Conservation (phyloP, 23 tunicate species). For the Ciona savignyi region DNA sequence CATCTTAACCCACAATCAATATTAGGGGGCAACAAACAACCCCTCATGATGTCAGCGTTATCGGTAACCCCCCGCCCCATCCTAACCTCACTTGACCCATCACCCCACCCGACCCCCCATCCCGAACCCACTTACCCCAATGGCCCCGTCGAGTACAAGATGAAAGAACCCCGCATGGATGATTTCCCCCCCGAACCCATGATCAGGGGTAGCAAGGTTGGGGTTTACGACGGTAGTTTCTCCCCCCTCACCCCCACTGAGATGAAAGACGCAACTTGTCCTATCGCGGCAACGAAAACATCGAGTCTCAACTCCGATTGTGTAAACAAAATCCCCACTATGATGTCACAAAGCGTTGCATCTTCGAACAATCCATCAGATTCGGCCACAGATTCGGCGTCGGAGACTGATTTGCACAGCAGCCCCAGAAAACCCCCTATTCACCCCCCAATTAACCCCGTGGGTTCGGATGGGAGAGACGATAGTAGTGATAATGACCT, state of each 20-base stretch:
- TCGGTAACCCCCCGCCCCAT: constrained; percentile 13
- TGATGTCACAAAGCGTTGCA: neutral
- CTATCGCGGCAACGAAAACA: neutral
- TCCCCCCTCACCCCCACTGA: neutral
- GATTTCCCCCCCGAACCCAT: constrained; percentile 4
- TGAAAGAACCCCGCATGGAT: neutral
- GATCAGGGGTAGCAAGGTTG: neutral
- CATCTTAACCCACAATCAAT: constrained; percentile 23
- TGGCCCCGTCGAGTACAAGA: neutral
- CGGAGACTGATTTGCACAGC: constrained; percentile 45
- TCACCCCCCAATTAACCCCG: neutral
- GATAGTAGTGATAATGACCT: neutral
- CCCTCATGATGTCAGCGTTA: constrained; percentile 79
- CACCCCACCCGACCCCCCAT: neutral
- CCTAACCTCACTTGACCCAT: neutral
- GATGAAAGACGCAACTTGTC: neutral
- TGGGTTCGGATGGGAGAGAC: neutral
- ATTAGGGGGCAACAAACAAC: constrained; percentile 31
- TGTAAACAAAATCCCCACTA: too few species aligned
- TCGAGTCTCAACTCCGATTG: too few species aligned
- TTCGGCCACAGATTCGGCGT: constrained; percentile 82
- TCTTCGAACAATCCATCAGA: constrained; percentile 8
- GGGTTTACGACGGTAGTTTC: constrained; percentile 25
- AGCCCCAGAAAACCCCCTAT: constrained; percentile 7
- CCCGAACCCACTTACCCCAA: neutral